These are phyloP conservation scores for Lepidurus couesii DNA, from an alignment of 1,140 invertebrate species.

Conservation along the genomic window DNA sequence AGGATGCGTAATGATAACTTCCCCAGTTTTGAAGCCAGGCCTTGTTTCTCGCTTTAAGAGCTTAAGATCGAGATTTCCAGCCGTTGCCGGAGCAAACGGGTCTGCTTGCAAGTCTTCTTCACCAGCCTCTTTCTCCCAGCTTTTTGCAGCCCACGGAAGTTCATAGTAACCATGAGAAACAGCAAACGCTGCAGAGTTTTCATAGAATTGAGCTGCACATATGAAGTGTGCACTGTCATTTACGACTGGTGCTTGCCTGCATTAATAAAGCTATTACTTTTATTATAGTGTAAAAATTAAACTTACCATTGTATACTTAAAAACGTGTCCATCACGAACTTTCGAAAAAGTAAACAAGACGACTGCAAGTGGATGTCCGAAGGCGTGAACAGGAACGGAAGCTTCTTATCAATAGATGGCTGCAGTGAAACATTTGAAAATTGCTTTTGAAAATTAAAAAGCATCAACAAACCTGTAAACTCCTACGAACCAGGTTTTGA, in stretches of 20 bases:
- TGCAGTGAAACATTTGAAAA: too few species aligned
- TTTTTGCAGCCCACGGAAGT: background rate
- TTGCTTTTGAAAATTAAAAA: too few species aligned
- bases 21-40: background rate
- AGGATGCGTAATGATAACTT: background rate
- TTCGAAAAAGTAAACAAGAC: too few species aligned
- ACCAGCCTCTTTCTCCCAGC: background rate
- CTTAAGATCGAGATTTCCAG: background rate
- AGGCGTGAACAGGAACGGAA: too few species aligned
- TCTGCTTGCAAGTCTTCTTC: background rate
- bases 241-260: background rate
- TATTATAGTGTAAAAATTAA: background rate
- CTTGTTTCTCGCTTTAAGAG: background rate
- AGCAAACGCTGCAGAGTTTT: background rate
- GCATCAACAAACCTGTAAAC: too few species aligned
- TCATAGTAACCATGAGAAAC: background rate
- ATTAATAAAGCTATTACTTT: background rate
- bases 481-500: too few species aligned
- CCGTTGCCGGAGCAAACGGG: background rate
- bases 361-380: too few species aligned
- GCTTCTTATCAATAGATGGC: too few species aligned
- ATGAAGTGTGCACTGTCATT: background rate
- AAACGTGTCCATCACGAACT: background rate
- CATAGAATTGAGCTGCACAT: background rate
- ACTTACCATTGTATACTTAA: background rate